Evolutionary conservation across 2,113 vertebrate genomes (phyloP), one percentile per base, ranked within the genome.

Genomic region (Opisthocomus hoazin): DNA sequence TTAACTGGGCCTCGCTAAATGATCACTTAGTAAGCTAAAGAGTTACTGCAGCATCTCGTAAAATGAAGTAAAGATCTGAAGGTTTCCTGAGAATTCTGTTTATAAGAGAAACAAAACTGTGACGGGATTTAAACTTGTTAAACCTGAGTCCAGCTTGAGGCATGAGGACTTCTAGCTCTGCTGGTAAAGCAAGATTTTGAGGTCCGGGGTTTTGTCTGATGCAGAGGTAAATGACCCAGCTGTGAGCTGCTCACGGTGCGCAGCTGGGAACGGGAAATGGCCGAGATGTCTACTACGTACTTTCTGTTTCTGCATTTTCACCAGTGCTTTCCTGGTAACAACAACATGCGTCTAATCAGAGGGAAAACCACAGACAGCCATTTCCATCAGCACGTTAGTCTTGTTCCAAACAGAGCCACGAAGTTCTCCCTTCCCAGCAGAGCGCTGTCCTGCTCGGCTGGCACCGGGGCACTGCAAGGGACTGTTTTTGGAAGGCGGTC

Each of bases 341-440:
- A 92, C 90, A 94, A 83, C 90, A 1, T 0, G 2, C 5, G 22
- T 61, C 17, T 37, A 0, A 3, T 6, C 23, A 82, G 26, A 21
- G 66, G 66, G 46, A 48, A 83, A 53, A 64, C 2, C 56, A 17
- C 36, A n/a, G 34, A 3, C 0, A 8, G 19, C 48, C 24, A 20
- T 70, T 95, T 83, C 82, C 71, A 69, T 36, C 26, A 46, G 2
- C 36, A 6, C 1, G 0, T 41, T 68, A 23, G 20, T 65, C 63
- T 41, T 39, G 43, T 83, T 69, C 58, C 41, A 32, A 4, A 13
- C 3, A 54, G 23, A 27, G 14, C 78, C 87, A 11, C 18, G 2
- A 30, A 45, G 85, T 96, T 94, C 96, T 90, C 45, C 56, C 50
- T 92, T 61, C 65, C 91, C 46, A 41, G 73, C 75, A 93, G 53